Percentiles rank a stretch among this genome's conserved stretches.
phyloP scores from a whole-genome alignment of 2,888 invertebrate species.

The Magallana nippona region DNA sequence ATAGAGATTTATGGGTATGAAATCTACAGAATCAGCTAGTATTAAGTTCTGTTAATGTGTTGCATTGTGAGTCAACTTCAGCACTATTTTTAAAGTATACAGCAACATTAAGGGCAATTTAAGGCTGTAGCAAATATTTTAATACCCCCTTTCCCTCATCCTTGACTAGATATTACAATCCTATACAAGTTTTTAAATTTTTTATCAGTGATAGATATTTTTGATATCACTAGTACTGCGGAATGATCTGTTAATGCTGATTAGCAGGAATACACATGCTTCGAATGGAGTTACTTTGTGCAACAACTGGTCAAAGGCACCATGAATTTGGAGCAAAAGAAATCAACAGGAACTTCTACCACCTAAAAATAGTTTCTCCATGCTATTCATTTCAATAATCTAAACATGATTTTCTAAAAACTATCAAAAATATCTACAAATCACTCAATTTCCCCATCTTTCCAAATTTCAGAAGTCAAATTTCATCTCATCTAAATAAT shows the following conservation, averaged over 20 bases:
- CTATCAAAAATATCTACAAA: slow-evolving; percentile 33
- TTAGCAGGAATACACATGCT: slow-evolving; percentile 31
- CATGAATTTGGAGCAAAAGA: slow-evolving; percentile 38
- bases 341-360: slow-evolving; percentile 23
- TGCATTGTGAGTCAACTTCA: no score
- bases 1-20: no score
- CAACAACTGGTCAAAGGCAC: slow-evolving; percentile 43
- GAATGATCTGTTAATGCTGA: slow-evolving; percentile 21
- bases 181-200: neutral
- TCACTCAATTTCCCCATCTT: neutral
- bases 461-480: neutral
- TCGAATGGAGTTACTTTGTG: slow-evolving; percentile 25
- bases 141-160: neutral
- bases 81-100: no score
- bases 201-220: neutral
- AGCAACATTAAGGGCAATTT: no score
- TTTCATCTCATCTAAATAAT: neutral
- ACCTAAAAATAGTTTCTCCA: slow-evolving; percentile 2
- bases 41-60: no score
- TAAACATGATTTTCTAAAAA: slow-evolving; percentile 5
- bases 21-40: no score
- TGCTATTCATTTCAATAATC: neutral
- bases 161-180: no score
- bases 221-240: neutral
- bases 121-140: no score